Evolutionary conservation across 2,888 invertebrate species (phyloP).

Genomic region (Nemotelus nigrinus): DNA sequence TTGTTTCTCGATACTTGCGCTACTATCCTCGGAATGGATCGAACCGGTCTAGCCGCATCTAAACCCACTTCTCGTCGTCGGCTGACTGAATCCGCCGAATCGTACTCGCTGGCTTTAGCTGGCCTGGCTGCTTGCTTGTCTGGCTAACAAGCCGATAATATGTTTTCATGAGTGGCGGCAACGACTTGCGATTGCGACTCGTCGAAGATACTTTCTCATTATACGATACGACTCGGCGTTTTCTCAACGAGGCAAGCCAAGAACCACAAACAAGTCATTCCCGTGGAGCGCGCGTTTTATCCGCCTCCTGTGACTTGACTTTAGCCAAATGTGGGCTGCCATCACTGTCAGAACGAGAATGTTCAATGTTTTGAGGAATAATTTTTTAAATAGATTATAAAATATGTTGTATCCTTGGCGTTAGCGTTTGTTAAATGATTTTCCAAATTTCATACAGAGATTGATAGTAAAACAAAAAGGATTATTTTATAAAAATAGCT

Average conservation of each 20-base stretch:
- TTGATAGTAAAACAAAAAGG: too few relatives aligned
- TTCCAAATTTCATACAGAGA: too few relatives aligned
- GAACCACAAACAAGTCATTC: conserved; percentile 37
- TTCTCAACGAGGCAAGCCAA: conserved; percentile 27
- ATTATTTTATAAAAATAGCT: too few relatives aligned
- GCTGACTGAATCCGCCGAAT: conserved; percentile 15
- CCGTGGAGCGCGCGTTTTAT: conserved; percentile 35
- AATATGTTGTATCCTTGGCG: too few relatives aligned
- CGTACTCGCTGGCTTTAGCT: not conserved
- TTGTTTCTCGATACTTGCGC: not conserved
- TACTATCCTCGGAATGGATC: not conserved
- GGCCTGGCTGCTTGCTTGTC: conserved; percentile 27
- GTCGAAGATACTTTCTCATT: too few relatives aligned
- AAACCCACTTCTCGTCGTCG: conserved; percentile 41
- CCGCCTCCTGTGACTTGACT: conserved; percentile 47
- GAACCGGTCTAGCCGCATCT: conserved; percentile 41
- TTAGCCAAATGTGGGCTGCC: conserved; percentile 7
- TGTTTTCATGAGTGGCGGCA: conserved; percentile 37
- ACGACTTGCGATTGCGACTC: not conserved
- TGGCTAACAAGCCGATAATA: conserved; percentile 50
- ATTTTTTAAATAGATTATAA: too few relatives aligned
- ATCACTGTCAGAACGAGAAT: not conserved
- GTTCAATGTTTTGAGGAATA: too few relatives aligned
- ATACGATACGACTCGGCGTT: conserved; percentile 38
- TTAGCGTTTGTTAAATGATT: too few relatives aligned